phyloP scores from a whole-genome alignment of 2,797 vertebrate genomes.

The Helostoma temminkii region DNA sequence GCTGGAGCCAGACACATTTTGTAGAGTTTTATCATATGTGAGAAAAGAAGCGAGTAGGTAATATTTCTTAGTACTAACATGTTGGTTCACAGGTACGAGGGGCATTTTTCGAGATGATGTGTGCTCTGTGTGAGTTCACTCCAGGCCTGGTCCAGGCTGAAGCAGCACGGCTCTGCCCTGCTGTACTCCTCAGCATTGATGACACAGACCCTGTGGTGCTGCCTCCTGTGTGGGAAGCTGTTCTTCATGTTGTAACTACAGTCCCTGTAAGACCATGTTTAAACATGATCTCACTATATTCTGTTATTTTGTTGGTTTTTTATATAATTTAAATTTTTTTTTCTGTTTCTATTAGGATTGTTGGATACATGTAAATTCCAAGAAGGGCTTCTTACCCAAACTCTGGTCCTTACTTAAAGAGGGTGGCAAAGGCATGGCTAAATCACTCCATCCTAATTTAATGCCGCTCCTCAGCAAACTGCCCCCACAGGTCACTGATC shows the following conservation, averaged over 20 bases:
- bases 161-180: conserved; percentile 88
- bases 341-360: conserved; percentile 86
- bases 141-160: conserved; percentile 88
- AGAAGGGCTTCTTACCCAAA: conserved; percentile 94
- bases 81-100: conserved; percentile 88
- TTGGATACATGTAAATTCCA: conserved; percentile 93
- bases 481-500: conserved; percentile 86
- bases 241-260: conserved; percentile 88
- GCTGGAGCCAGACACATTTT: too few species aligned
- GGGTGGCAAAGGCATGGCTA: conserved; percentile 92
- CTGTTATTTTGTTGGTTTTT: background rate
- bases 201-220: conserved; percentile 94
- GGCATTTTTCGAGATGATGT: conserved; percentile 93
- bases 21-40: background rate
- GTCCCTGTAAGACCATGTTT: conserved; percentile 84
- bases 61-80: background rate
- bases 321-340: too few species aligned
- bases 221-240: conserved; percentile 94
- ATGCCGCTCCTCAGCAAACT: conserved; percentile 94
- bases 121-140: conserved; percentile 88
- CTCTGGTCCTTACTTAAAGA: conserved; percentile 91
- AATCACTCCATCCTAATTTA: conserved; percentile 92
- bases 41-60: background rate
- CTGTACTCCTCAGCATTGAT: conserved; percentile 92
- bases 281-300: background rate